Evolutionary conservation across 2,113 vertebrate genomes (phyloP).

Genomic region (Apteryx mantelli): DNA sequence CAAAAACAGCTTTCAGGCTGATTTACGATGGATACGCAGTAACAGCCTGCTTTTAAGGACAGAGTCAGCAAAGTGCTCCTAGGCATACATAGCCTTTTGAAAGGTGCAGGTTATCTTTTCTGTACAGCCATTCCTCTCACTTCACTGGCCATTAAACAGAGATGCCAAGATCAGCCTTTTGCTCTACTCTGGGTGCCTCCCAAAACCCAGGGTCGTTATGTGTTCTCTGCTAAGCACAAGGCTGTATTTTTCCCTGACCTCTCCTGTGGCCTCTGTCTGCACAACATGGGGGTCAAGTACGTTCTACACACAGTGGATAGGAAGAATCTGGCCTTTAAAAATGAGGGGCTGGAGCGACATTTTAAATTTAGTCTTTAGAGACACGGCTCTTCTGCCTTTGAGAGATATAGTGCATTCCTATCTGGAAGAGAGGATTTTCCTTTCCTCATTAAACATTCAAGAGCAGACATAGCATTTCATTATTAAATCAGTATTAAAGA

Average conservation of each 20-base stretch:
- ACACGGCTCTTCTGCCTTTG: not conserved
- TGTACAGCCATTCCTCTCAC: not conserved
- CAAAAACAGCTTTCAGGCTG: not conserved
- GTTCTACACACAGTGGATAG: accelerated
- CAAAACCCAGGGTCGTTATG: not conserved
- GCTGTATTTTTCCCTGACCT: not conserved
- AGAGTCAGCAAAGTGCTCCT: not conserved
- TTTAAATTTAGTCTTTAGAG: not conserved
- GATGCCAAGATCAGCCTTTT: not conserved
- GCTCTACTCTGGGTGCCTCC: not conserved
- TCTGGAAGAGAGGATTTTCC: not conserved
- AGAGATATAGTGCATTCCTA: not conserved
- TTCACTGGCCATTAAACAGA: not conserved
- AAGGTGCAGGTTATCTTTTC: not conserved
- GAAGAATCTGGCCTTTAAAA: not conserved
- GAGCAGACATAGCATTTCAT: not conserved
- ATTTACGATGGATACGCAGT: not conserved
- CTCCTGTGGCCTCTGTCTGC: not conserved
- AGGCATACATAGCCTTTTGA: not conserved
- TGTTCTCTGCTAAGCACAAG: not conserved
- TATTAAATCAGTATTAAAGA: not conserved
- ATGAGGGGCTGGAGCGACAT: not conserved
- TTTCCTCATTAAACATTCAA: conserved; percentile 29
- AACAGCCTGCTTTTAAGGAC: not conserved
- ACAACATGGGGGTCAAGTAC: not conserved